Evolutionary conservation across 2,797 vertebrate genomes (phyloP), one percentile per base, ranked within the genome.

Genomic region (Rhincodon typus): DNA sequence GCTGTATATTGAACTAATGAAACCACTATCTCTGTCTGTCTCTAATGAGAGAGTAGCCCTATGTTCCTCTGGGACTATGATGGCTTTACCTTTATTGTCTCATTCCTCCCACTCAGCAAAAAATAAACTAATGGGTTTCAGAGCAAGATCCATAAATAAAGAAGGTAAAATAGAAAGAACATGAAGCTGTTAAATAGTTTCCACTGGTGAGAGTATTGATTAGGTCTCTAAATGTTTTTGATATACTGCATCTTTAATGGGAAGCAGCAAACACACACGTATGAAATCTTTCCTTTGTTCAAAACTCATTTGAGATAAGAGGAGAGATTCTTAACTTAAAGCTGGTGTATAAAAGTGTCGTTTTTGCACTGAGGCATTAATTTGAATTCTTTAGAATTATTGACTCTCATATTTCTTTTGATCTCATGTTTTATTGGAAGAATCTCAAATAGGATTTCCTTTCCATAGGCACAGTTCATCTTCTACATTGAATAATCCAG

Each of bases 101-200:
- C 23, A 93, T 93, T 93, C 34, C 57, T 91, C 34, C 3, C 57
- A 38, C 88, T 91, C 88, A 91, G 88, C 88, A 66, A 66, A 91
- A 91, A 66, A 30, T 66, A 91, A 93, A 93, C 38, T 66, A 21
- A 93, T 42, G 62, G 90, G 90, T 67, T 57, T n/a, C 62, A 42
- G 62, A 42, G 67, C 90, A 93, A 10, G n/a, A n/a, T 69, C 90
- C 21, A 93, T 93, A 93, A 93, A 93, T 93, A 69, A 69, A 93
- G 62, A 42, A 69, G 21, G 62, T 93, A 42, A 93, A 93, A 69
- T 69, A 42, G 62, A 93, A 93, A 69, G 62, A 93, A 69, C 67
- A 93, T 67, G 90, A 93, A 93, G 90, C 90, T 93, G 67, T 93
- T 93, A 93, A 93, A 69, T 69, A 93, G 90, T 93, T 93, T 62